These are phyloP conservation scores for Chiroxiphia lanceolata DNA, from an alignment of 2,797 vertebrate species.

Conservation along the genomic window DNA sequence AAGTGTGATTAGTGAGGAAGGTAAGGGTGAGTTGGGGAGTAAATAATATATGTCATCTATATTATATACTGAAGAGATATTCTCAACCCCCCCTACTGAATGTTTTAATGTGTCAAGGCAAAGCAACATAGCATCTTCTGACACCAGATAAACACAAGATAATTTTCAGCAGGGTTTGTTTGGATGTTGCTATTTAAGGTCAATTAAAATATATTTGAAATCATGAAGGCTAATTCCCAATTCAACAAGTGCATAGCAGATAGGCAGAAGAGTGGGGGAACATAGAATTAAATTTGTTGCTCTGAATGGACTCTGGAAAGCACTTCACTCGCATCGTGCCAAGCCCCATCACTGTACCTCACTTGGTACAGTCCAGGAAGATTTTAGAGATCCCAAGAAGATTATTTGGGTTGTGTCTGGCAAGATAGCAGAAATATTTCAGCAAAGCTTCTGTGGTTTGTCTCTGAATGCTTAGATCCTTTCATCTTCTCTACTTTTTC, in stretches of 20 bases:
- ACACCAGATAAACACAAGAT: background rate
- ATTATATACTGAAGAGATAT: background rate
- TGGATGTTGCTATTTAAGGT: background rate
- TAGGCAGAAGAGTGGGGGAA: background rate
- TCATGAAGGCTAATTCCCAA: background rate
- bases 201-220: background rate
- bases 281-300: background rate
- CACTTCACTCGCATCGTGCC: background rate
- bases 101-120: background rate
- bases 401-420: background rate
- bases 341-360: too few relatives aligned
- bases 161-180: background rate
- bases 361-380: background rate
- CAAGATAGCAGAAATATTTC: background rate
- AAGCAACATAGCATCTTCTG: background rate
- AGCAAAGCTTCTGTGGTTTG: background rate
- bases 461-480: background rate
- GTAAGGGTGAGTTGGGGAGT: background rate
- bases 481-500: background rate
- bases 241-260: background rate
- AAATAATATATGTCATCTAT: background rate
- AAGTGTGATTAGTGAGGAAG: background rate
- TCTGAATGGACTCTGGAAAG: background rate
- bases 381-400: background rate
- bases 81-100: background rate